phyloP scores from a whole-genome alignment of 1,140 invertebrate genomes.

The Radopholus similis region DNA sequence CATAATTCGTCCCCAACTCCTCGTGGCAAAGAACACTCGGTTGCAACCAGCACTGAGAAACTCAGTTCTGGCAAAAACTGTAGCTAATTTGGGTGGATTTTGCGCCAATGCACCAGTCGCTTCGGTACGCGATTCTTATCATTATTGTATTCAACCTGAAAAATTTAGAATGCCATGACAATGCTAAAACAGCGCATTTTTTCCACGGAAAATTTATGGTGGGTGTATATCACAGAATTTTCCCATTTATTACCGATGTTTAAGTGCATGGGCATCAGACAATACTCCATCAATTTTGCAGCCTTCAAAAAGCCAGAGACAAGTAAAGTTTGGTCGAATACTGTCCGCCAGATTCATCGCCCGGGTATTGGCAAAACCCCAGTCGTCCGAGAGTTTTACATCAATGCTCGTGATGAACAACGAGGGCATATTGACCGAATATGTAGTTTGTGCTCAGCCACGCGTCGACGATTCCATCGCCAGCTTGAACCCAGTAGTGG shows the following conservation, averaged over 20 bases:
- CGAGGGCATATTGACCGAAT: conserved; percentile 35
- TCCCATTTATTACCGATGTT: background rate
- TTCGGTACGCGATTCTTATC: no score
- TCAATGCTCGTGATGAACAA: conserved; percentile 38
- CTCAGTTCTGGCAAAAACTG: background rate
- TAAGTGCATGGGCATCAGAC: conserved; percentile 54
- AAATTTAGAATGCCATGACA: conserved; percentile 22
- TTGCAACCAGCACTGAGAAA: conserved; percentile 28
- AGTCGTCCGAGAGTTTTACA: conserved; percentile 34
- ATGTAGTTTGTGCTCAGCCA: conserved; percentile 23
- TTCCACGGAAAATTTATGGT: conserved; percentile 51
- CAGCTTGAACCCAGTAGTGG: no score
- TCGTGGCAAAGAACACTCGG: background rate
- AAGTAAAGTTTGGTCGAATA: conserved; percentile 11
- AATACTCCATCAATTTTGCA: conserved; percentile 37
- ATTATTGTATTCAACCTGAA: no score
- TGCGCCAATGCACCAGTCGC: no score
- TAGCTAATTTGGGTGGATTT: background rate
- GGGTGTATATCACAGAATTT: background rate
- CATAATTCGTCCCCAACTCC: conserved; percentile 8
- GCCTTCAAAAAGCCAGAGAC: conserved; percentile 9
- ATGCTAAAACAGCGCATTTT: conserved; percentile 51
- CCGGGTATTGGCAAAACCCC: background rate
- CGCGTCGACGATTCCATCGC: background rate
- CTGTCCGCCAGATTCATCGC: background rate